These are phyloP conservation scores for Agapostemon virescens DNA, from an alignment of 2,888 invertebrate genomes.

Conservation along the genomic window DNA sequence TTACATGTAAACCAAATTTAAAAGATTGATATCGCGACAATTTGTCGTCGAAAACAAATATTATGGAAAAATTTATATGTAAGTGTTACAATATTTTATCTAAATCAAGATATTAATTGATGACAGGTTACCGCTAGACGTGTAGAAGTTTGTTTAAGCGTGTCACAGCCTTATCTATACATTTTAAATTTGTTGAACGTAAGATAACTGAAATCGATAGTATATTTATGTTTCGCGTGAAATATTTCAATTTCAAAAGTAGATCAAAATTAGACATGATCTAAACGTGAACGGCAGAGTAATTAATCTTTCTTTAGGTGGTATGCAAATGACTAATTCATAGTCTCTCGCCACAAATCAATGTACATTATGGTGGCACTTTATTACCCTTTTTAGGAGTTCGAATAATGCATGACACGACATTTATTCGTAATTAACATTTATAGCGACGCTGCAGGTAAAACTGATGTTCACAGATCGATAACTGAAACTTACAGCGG, in stretches of 20 bases:
- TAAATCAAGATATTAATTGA: neutral
- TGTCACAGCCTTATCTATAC: neutral
- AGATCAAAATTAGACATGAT: neutral
- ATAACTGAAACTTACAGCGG: neutral
- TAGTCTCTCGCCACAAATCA: slow-evolving; percentile 10
- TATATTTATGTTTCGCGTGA: neutral
- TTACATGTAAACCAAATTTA: neutral
- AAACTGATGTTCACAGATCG: neutral
- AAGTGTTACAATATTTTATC: neutral
- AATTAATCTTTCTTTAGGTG: slow-evolving; percentile 8
- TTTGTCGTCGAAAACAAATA: neutral
- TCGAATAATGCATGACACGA: slow-evolving; percentile 20
- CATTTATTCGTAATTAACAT: slow-evolving; percentile 9
- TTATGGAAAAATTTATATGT: neutral
- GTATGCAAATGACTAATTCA: slow-evolving; percentile 7
- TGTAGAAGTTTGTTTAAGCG: neutral
- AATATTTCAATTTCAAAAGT: slow-evolving; percentile 1
- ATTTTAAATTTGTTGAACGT: neutral
- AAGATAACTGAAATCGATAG: neutral
- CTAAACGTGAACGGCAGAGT: neutral
- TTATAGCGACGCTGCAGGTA: neutral
- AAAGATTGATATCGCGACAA: neutral
- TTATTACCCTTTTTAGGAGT: slow-evolving; percentile 18
- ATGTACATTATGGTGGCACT: slow-evolving; percentile 7
- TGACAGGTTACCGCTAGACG: no score